Conservation (phyloP, 1,140 invertebrate genomes). For the Sminthurinus signatus region DNA sequence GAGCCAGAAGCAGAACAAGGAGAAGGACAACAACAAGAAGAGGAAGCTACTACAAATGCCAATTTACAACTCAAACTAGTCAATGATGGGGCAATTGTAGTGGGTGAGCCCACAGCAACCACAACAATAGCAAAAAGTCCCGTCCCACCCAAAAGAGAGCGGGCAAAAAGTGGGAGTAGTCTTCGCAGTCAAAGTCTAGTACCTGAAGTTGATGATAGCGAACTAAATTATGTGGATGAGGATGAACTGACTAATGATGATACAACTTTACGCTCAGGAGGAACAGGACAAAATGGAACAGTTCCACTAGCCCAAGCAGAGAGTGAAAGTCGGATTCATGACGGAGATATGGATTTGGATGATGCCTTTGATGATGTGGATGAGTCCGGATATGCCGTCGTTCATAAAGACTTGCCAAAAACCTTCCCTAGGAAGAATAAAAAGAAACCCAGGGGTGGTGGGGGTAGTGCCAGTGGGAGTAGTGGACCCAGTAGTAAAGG, state of each 20-base stretch:
- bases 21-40: slow-evolving; percentile 47
- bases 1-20: too few species aligned
- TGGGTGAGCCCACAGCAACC: slow-evolving; percentile 45
- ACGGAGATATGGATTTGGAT: slow-evolving; percentile 3
- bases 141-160: slow-evolving; percentile 48
- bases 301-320: slow-evolving; percentile 2
- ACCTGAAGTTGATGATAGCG: slow-evolving; percentile 11
- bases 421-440: slow-evolving; percentile 37
- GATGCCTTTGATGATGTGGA: slow-evolving; percentile 31
- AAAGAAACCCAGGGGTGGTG: slow-evolving; percentile 7
- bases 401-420: slow-evolving; percentile 31
- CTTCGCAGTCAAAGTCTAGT: neutral
- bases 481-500: slow-evolving; percentile 22
- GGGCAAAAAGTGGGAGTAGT: slow-evolving; percentile 41
- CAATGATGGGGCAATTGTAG: slow-evolving; percentile 40
- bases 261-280: neutral
- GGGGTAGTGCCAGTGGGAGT: slow-evolving; percentile 4
- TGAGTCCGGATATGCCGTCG: slow-evolving; percentile 36
- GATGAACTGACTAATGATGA: slow-evolving; percentile 1
- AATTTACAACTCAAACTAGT: slow-evolving; percentile 54
- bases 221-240: slow-evolving; percentile 11
- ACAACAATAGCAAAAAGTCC: slow-evolving; percentile 39
- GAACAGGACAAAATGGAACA: neutral
- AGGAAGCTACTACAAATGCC: slow-evolving; percentile 57
- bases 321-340: slow-evolving; percentile 1